Evolutionary conservation across 1,140 invertebrate genomes (phyloP).

Genomic region (Pteromalus puparum): DNA sequence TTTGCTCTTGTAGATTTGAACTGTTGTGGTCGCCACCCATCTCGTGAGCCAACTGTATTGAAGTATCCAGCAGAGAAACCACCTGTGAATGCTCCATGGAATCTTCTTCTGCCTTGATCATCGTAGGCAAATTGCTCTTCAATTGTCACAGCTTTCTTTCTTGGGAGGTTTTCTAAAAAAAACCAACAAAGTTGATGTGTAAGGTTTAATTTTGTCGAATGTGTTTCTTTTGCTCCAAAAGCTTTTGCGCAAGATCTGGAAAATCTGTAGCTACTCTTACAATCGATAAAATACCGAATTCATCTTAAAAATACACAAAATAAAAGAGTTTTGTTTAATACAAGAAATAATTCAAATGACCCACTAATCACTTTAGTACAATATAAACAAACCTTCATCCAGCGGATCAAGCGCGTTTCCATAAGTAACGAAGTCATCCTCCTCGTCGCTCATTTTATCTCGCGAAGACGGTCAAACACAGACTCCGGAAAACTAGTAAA

Average conservation of each 20-base stretch:
- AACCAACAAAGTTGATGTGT: not conserved
- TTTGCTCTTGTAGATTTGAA: conserved; percentile 93
- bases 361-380: conserved; percentile 35
- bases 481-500: not conserved
- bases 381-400: conserved; percentile 83
- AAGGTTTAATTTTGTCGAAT: too few relatives aligned
- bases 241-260: too few relatives aligned
- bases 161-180: conserved; percentile 82
- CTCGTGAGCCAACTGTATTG: conserved; percentile 95
- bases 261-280: too few relatives aligned
- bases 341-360: conserved; percentile 3
- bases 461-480: not conserved
- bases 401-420: conserved; percentile 86
- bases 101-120: conserved; percentile 91
- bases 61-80: conserved; percentile 99
- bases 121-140: conserved; percentile 95
- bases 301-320: not conserved
- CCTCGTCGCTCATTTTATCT: conserved; percentile 67
- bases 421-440: conserved; percentile 80
- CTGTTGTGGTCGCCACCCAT: conserved; percentile 94
- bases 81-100: conserved; percentile 99
- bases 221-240: too few relatives aligned
- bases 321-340: not conserved
- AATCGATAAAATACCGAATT: not conserved
- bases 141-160: conserved; percentile 87